phyloP scores from a whole-genome alignment of 2,888 invertebrate genomes.

The Stegophylla sp. region DNA sequence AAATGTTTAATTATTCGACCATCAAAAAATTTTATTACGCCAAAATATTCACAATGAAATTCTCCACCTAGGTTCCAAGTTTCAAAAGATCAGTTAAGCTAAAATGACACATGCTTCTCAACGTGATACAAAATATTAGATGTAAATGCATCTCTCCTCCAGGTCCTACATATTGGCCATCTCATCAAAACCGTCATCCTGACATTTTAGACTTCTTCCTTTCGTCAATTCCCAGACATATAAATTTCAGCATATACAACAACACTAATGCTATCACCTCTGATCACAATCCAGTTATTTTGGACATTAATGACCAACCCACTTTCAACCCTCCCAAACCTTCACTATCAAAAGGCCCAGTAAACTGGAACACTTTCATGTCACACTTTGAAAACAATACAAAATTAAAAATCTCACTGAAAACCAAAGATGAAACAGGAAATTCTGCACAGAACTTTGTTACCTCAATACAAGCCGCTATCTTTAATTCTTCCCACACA shows the following conservation, averaged over 20 bases:
- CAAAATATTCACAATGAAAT: too few species aligned
- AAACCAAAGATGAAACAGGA: too few species aligned
- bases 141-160: slow-evolving; percentile 5
- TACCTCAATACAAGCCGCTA: too few species aligned
- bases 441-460: too few species aligned
- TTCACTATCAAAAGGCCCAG: slow-evolving; percentile 11
- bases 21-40: too few species aligned
- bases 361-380: background rate
- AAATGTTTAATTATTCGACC: too few species aligned
- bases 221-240: background rate
- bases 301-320: background rate
- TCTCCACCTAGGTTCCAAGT: too few species aligned
- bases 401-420: background rate
- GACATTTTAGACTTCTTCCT: slow-evolving; percentile 31
- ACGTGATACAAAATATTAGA: background rate
- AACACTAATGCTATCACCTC: too few species aligned
- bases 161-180: slow-evolving; percentile 17
- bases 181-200: slow-evolving; percentile 5
- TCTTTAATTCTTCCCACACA: too few species aligned
- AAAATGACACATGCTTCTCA: background rate
- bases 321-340: background rate
- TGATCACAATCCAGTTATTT: too few species aligned
- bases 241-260: background rate
- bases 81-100: too few species aligned
- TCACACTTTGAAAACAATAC: background rate